Conservation (phyloP, 2,797 vertebrate species). For the Trematomus bernacchii region DNA sequence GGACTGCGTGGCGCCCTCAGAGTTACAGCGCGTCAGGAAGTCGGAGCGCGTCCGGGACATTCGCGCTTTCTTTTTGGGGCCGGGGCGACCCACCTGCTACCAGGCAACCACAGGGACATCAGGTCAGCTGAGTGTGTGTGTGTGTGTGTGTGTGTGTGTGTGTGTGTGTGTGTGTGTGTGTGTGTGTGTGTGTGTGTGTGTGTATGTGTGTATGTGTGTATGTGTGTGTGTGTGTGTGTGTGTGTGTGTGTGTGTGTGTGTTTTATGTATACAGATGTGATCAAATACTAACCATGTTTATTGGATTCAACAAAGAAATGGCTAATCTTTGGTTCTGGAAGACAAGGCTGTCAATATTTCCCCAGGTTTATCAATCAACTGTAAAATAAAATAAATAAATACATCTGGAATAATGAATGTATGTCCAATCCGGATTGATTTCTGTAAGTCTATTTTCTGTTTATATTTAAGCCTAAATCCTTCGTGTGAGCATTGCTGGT, state of each 20-base stretch:
- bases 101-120: conserved; percentile 73
- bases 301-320: neutral
- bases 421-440: neutral
- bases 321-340: neutral
- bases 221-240: conserved; percentile 23
- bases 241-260: conserved; percentile 15
- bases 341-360: neutral
- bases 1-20: conserved; percentile 93
- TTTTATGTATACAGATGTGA: neutral
- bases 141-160: conserved; percentile 16
- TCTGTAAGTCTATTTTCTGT: neutral
- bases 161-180: neutral
- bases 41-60: conserved; percentile 98
- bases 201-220: conserved; percentile 2
- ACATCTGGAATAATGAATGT: neutral
- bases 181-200: neutral
- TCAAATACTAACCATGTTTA: neutral
- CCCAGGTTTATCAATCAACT: too few relatives aligned
- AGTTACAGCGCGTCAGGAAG: conserved; percentile 98
- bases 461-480: too few relatives aligned
- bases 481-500: neutral
- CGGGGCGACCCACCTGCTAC: conserved; percentile 90
- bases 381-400: too few relatives aligned
- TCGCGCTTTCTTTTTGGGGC: conserved; percentile 97
- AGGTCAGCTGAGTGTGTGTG: conserved; percentile 53